These are phyloP conservation scores for Machaerirhynchus nigripectus DNA, from an alignment of 2,113 vertebrate genomes.

Conservation along the genomic window DNA sequence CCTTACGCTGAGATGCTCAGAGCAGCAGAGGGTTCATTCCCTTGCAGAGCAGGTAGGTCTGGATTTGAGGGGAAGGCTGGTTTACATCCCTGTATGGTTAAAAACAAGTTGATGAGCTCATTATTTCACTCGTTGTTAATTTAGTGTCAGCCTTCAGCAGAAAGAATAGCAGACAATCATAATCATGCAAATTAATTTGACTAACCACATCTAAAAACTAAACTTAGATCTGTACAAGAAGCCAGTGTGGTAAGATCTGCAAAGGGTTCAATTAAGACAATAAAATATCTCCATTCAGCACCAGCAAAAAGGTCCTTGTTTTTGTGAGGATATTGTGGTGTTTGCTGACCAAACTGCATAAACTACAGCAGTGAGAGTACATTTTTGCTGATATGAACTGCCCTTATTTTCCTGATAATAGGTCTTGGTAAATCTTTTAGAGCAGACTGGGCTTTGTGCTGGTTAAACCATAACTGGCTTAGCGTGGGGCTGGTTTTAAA, in stretches of 20 bases:
- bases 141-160: background rate
- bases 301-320: background rate
- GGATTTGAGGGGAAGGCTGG: background rate
- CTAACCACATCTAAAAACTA: background rate
- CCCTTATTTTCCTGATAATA: background rate
- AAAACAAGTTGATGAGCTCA: background rate
- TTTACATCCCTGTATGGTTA: background rate
- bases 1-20: background rate
- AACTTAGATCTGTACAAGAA: background rate
- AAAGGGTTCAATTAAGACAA: background rate
- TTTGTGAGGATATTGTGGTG: background rate
- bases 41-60: background rate
- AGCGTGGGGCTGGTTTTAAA: background rate
- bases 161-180: background rate
- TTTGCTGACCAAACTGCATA: background rate
- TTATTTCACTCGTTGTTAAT: background rate
- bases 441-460: background rate
- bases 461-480: background rate
- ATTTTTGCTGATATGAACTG: background rate
- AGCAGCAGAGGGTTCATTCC: background rate
- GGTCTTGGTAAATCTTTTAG: background rate
- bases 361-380: background rate
- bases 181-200: conserved; percentile 22
- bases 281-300: background rate
- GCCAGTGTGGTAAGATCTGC: background rate